phyloP scores from a whole-genome alignment of 2,888 invertebrate species.

The Watsonalla binaria region DNA sequence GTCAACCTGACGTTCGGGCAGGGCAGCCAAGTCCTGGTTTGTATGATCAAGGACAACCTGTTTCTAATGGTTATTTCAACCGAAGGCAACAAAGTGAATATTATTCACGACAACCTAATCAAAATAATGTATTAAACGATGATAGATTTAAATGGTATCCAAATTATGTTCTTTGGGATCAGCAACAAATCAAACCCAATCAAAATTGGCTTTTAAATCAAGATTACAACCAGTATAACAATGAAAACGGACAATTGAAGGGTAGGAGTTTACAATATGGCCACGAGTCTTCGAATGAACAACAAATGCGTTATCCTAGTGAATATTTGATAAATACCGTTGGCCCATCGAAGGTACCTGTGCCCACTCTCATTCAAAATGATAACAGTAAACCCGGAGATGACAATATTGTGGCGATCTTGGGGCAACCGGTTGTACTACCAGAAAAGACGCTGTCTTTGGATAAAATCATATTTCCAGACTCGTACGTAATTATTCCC shows the following conservation, averaged over 20 bases:
- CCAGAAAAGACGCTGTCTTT: slow-evolving; percentile 14
- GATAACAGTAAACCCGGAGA: slow-evolving; percentile 8
- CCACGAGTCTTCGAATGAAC: neutral
- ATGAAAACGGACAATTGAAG: neutral
- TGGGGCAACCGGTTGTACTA: slow-evolving; percentile 30
- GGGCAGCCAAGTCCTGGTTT: neutral
- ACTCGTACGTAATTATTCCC: slow-evolving; percentile 24
- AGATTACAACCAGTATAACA: neutral
- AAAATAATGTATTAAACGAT: neutral
- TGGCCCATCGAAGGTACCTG: neutral
- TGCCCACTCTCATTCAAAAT: neutral
- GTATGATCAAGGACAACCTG: neutral
- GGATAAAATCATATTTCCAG: slow-evolving; percentile 18
- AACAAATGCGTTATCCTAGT: neutral
- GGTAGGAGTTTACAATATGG: neutral
- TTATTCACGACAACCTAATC: too few species aligned
- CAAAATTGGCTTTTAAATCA: neutral
- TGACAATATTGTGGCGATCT: slow-evolving; percentile 16
- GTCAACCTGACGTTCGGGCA: neutral
- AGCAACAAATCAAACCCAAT: neutral
- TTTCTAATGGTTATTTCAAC: neutral
- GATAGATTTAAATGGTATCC: too few species aligned
- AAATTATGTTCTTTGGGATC: too few species aligned
- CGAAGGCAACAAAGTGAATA: neutral
- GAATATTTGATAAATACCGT: neutral